Evolutionary conservation across 1,140 invertebrate species (phyloP), one percentile per base, ranked within the genome.

Genomic region (Argopecten irradians): DNA sequence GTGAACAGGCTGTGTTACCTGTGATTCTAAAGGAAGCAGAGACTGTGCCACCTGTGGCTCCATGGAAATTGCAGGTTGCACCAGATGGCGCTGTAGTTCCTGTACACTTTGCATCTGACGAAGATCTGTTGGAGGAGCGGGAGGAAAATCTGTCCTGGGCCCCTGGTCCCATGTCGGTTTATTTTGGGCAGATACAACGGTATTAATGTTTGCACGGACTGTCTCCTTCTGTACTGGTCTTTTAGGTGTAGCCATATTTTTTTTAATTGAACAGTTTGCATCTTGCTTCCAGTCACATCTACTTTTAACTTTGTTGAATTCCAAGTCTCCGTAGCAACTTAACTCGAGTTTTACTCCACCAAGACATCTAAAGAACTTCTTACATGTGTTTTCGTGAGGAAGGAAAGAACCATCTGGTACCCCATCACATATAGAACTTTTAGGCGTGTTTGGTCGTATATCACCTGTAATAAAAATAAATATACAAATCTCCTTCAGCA

Each of bases 271-370:
- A 71, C 55, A 71, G n/a, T 71, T 71, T 71, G 55, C 55, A 22
- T 71, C 55, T n/a, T 71, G 22, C n/a, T 22, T 22, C 55, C 55
- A 71, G 22, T 71, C 55, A 71, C 55, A 71, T n/a, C 55, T 71
- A 71, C 55, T 71, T 28, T 28, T 71, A 5, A 71, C 55, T 71
- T 11, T 71, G 55, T 71, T 71, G 55, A 71, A 71, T 71, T 71
- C 55, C n/a, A 71, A n/a, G 2, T 71, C n/a, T 5, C 55, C 55
- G 13, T 71, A 28, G 22, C 55, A 71, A 28, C n/a, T 71, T 28
- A 71, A 71, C 55, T 71, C 55, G 55, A 71, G 55, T 71, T 71
- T 71, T n/a, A 71, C 55, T 71, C 55, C 55, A 28, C 55, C 55
- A 28, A 71, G 55, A 16, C 55, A 71, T 5, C 55, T 22, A 28